A percentile compares a stretch with the other conserved stretches of the same genome.
These are phyloP conservation scores for Bactericera cockerelli DNA, from an alignment of 1,140 invertebrate genomes.

Conservation along the genomic window DNA sequence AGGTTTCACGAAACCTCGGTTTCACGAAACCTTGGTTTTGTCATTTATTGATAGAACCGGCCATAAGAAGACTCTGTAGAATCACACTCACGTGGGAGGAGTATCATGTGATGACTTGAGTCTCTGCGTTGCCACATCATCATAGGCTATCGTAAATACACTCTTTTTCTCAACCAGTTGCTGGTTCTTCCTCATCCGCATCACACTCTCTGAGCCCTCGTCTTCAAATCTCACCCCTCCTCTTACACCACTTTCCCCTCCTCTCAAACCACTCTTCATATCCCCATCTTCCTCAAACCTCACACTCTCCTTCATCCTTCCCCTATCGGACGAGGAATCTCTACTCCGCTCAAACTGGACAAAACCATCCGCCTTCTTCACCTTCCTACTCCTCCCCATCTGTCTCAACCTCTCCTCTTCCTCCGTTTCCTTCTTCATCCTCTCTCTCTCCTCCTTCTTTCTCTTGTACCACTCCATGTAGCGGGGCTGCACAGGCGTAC, in stretches of 20 bases:
- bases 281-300: no score
- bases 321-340: neutral
- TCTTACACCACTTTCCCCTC: no score
- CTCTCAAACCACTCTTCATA: no score
- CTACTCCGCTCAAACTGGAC: conserved; percentile 17
- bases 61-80: no score
- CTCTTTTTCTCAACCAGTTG: conserved; percentile 79
- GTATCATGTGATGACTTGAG: conserved; percentile 38
- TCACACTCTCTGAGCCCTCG: neutral
- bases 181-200: conserved; percentile 32
- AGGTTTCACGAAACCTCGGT: no score
- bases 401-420: conserved; percentile 15
- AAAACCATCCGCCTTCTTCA: conserved; percentile 24
- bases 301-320: neutral
- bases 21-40: no score
- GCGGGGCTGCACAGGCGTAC: conserved; percentile 27
- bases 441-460: conserved; percentile 21
- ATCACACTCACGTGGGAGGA: conserved; percentile 26
- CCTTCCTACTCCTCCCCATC: conserved; percentile 13
- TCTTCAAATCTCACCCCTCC: neutral
- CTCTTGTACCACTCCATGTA: conserved; percentile 40
- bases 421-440: conserved; percentile 21
- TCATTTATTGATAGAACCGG: no score
- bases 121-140: conserved; percentile 56
- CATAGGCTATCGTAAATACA: conserved; percentile 84